Percentiles rank a stretch among this genome's conserved stretches.
These are phyloP conservation scores for Pterostichus madidus DNA, from an alignment of 2,888 invertebrate genomes.

Conservation along the genomic window DNA sequence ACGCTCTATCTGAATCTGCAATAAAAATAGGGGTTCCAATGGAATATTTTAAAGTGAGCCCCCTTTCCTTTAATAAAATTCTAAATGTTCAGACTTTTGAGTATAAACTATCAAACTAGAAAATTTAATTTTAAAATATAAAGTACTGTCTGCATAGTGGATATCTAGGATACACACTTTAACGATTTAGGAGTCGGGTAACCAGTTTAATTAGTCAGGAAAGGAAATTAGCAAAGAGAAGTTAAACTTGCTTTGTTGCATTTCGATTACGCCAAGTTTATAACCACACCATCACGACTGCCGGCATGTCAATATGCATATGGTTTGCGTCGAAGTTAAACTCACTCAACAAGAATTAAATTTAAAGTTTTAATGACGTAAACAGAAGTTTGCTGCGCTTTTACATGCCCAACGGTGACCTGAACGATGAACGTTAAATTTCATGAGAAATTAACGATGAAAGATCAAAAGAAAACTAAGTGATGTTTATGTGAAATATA, in stretches of 20 bases:
- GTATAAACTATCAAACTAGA: too few relatives aligned
- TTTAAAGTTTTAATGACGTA: slow-evolving; percentile 55
- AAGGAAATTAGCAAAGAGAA: not conserved
- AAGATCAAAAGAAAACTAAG: not conserved
- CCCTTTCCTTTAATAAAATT: too few relatives aligned
- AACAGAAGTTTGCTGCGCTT: slow-evolving; percentile 42
- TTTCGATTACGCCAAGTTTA: not conserved
- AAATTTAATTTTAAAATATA: too few relatives aligned
- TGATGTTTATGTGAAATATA: too few relatives aligned
- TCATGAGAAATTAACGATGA: not conserved
- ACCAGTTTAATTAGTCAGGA: too few relatives aligned
- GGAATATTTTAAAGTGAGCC: too few relatives aligned
- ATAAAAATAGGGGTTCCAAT: too few relatives aligned
- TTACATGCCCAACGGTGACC: not conserved
- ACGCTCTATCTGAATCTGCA: too few relatives aligned
- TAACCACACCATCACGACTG: slow-evolving; percentile 2
- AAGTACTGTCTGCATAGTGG: too few relatives aligned
- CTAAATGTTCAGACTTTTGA: too few relatives aligned
- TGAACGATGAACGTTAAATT: slow-evolving; percentile 16
- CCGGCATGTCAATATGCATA: slow-evolving; percentile 46
- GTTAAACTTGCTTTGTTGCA: not conserved
- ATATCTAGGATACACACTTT: not conserved
- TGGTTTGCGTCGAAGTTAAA: slow-evolving; percentile 15
- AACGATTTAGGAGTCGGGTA: too few relatives aligned
- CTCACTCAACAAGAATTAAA: slow-evolving; percentile 52